Evolutionary conservation across 2,888 invertebrate species (phyloP).

Genomic region (Pteria penguin): DNA sequence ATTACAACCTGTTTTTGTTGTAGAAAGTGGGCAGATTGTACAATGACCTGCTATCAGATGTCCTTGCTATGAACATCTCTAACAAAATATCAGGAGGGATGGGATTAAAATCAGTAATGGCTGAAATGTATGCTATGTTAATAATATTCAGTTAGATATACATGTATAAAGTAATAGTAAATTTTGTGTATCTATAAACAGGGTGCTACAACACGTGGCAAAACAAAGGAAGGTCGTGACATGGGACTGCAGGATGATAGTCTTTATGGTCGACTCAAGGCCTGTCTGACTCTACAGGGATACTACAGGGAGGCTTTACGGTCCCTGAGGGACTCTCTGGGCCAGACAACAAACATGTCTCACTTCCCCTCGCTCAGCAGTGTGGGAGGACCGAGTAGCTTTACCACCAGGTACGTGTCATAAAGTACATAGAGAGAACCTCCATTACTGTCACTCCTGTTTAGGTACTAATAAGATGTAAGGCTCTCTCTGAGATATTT

Average conservation of each 20-base stretch:
- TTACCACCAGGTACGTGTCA: constrained; percentile 49
- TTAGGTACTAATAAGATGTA: no score
- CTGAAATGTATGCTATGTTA: no score
- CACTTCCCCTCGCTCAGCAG: constrained; percentile 77
- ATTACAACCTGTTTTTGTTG: no score
- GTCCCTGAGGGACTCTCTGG: constrained; percentile 70
- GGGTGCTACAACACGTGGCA: constrained; percentile 52
- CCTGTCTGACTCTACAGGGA: constrained; percentile 74
- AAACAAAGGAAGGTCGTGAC: constrained; percentile 65
- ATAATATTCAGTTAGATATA: no score
- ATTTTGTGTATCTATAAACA: constrained; percentile 4
- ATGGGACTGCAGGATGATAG: constrained; percentile 66
- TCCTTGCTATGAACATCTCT: no score
- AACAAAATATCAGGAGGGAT: no score
- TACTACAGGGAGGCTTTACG: constrained; percentile 75
- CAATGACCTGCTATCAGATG: no score
- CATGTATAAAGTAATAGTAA: background rate
- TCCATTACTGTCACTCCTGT: background rate
- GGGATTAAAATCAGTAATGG: no score
- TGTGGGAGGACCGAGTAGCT: constrained; percentile 65
- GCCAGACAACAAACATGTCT: constrained; percentile 72
- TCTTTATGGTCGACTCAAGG: constrained; percentile 72
- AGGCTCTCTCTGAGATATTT: no score
- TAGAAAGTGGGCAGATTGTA: no score
- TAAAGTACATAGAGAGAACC: no score